Evolutionary conservation across 1,140 invertebrate species (phyloP).

Genomic region (Tribolium madens): DNA sequence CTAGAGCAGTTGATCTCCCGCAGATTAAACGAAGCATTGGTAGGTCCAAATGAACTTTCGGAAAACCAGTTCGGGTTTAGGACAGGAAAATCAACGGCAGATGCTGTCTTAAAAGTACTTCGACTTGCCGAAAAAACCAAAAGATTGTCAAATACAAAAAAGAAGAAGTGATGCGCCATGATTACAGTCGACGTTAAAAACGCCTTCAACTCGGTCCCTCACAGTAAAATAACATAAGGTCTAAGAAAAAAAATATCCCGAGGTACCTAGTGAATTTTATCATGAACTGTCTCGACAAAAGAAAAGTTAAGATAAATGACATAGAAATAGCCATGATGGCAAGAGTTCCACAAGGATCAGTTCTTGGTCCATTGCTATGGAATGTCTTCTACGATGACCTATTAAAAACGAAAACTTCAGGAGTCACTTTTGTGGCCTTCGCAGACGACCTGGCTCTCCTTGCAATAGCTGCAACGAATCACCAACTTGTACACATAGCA

Average conservation of each 20-base stretch:
- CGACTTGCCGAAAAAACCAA: not conserved
- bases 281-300: conserved; percentile 27
- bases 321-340: not conserved
- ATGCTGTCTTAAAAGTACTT: not conserved
- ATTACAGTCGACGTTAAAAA: conserved; percentile 42
- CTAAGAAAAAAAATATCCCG: conserved; percentile 25
- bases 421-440: conserved; percentile 17
- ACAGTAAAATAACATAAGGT: conserved; percentile 10
- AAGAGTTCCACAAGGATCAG: conserved; percentile 43
- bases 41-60: not conserved
- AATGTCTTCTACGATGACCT: conserved; percentile 41
- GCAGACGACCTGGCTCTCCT: conserved; percentile 45
- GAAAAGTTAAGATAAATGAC: not conserved
- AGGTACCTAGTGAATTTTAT: conserved; percentile 43
- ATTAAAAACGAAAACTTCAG: not conserved
- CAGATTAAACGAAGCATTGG: not conserved
- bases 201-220: conserved; percentile 44
- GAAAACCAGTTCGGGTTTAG: not conserved
- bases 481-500: no score
- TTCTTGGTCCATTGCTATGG: conserved; percentile 46
- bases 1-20: not conserved
- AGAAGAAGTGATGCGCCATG: no score
- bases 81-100: not conserved
- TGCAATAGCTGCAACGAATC: not conserved
- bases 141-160: not conserved